Evolutionary conservation across 1,140 invertebrate genomes (phyloP), one percentile per base, ranked within the genome.

Genomic region (Steinernema feltiae): DNA sequence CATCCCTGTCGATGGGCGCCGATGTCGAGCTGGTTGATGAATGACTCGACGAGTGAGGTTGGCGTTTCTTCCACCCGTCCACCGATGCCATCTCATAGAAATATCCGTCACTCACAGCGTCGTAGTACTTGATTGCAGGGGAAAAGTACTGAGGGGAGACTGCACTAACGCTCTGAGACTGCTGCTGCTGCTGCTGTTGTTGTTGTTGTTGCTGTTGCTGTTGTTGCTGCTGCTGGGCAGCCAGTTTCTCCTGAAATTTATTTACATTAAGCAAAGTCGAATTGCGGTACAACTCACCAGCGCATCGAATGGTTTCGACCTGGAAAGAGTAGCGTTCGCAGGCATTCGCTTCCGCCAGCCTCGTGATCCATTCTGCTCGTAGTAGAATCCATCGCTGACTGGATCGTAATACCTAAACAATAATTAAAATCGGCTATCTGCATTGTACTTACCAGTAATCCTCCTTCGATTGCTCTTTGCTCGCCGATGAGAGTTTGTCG

Each of bases 71-170:
- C 83, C 83, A 85, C 32, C 83, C 83, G 71, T 85, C 84, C 7
- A 85, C 80, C 1, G 77, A 78, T 0, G 83, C 82, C 83, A 86
- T 82, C 69, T 86, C 84, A 53, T 82, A 85, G 76, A 79, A 84
- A 74, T 77, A 85, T 1, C 83, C 83, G 75, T 85, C 83, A 30
- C 78, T 78, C 3, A 35, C 71, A 1, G 83, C 74, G 70, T 85
- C 83, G 69, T 85, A 85, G 69, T 86, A 82, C 48, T 78, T 83
- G 30, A 31, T 32, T n/a, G 32, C n/a, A 1, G 41, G 29, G 0
- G 72, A n/a, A 21, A 63, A 30, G 32, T 27, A 41, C 71, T 75
- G 69, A 18, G 0, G 73, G 21, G n/a, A n/a, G n/a, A n/a, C n/a
- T n/a, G n/a, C 35, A n/a, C 18, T 12, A n/a, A 18, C 75, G 80